A percentile compares a stretch with the other conserved stretches of the same genome.
These are phyloP conservation scores for Eueides isabella DNA, from an alignment of 1,140 invertebrate genomes.

Conservation along the genomic window DNA sequence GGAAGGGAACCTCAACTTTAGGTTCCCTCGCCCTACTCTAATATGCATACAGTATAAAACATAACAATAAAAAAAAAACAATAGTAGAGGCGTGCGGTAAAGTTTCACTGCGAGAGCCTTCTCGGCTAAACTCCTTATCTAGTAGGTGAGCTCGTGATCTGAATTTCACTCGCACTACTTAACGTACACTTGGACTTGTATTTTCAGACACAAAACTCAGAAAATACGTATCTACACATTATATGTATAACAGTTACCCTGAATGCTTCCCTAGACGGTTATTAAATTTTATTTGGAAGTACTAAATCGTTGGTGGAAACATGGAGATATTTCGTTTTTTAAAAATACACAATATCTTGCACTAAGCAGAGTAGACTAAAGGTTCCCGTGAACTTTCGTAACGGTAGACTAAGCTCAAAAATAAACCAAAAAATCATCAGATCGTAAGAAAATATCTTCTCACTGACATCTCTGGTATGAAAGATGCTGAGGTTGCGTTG, in stretches of 20 bases:
- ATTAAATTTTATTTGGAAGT: neutral
- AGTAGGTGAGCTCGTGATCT: conserved; percentile 13
- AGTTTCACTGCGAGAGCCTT: conserved; percentile 13
- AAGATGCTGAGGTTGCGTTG: no score
- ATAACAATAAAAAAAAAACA: neutral
- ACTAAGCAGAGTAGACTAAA: no score
- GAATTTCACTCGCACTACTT: conserved; percentile 16
- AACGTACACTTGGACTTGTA: conserved; percentile 10
- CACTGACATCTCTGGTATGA: no score
- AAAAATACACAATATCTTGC: no score
- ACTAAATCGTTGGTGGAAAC: no score
- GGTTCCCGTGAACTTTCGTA: no score
- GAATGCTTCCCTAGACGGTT: neutral
- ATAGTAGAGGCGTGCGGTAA: neutral
- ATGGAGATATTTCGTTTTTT: no score
- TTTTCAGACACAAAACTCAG: neutral
- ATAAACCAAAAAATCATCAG: no score
- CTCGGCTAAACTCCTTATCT: conserved; percentile 16
- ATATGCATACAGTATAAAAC: neutral
- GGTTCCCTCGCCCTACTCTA: no score
- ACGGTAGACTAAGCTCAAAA: no score
- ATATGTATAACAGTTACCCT: neutral
- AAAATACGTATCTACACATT: neutral
- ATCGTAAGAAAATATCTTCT: no score
- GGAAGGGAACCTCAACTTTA: no score